Percentiles rank a stretch among this genome's conserved stretches.
Conservation (phyloP, 1,140 invertebrate genomes). For the Scaptomyza graminum region DNA sequence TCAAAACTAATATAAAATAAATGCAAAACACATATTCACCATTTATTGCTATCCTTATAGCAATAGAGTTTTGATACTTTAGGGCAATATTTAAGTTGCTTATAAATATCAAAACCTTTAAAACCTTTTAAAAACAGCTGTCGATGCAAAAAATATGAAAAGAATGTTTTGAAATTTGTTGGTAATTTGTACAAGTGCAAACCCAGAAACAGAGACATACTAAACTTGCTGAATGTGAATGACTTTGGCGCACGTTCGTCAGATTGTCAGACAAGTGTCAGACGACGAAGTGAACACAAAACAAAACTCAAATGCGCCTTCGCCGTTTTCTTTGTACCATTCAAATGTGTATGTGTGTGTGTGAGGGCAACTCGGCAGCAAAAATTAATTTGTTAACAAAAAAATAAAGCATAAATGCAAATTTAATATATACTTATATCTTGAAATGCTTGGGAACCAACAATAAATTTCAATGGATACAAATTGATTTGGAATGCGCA, state of each 20-base stretch:
- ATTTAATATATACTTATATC: constrained; percentile 27
- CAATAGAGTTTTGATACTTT: neutral
- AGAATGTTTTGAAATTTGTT: constrained; percentile 19
- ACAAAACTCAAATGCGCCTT: constrained; percentile 36
- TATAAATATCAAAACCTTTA: constrained; percentile 1
- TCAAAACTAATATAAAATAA: neutral
- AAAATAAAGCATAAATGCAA: constrained; percentile 41
- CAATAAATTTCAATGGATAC: constrained; percentile 59
- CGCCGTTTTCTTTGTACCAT: constrained; percentile 5
- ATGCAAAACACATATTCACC: neutral
- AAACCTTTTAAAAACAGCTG: constrained; percentile 10
- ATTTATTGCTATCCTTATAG: neutral
- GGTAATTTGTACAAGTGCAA: constrained; percentile 21
- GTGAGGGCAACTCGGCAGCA: neutral
- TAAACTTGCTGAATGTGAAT: constrained; percentile 48
- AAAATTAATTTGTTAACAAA: constrained; percentile 47
- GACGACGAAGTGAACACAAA: constrained; percentile 37
- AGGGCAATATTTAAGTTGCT: neutral
- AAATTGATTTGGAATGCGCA: constrained; percentile 53
- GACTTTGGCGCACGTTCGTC: constrained; percentile 54
- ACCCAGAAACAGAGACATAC: constrained; percentile 15
- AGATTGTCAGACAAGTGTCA: constrained; percentile 57
- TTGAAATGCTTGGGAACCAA: constrained; percentile 22
- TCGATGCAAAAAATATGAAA: constrained; percentile 27
- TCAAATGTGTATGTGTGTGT: constrained; percentile 9